Base-by-base conservation (phyloP, 1,140 invertebrate genomes). In the Myzus persicae region DNA sequence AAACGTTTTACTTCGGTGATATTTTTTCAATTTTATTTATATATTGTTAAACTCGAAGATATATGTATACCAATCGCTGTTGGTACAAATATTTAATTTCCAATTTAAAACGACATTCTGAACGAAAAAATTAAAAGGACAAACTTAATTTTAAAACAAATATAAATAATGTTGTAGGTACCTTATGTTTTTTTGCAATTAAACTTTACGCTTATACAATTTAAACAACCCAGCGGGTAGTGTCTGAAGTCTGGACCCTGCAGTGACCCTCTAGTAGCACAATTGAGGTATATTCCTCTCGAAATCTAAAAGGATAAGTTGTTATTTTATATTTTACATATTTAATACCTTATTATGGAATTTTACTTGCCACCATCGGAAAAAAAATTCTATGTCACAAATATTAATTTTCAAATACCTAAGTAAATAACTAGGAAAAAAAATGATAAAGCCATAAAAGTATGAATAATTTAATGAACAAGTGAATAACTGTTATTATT, bases 61-160 rank as follows among this genome's bases (percentile, higher is more conserved):
- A 31, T 18, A 48, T 11, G 4, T 59, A n/a, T 4, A n/a, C 31
- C 11, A 1, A 11, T 14, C 22, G n/a, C 59, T 9, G 31, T 67
- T n/a, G 31, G 31, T 67, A 14, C 11, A 67, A 67, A 67, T 67
- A 67, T 67, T 67, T n/a, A 14, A 67, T 67, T 67, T 67, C 11
- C 31, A 67, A n/a, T 67, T 67, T n/a, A 31, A 18, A 67, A 67
- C n/a, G 14, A n/a, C 31, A 67, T 67, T 67, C 59, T 18, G 31
- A 67, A 18, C 14, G 31, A n/a, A 76, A 76, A n/a, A 76, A 76
- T 76, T 1, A 76, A 76, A 76, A 76, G 59, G 14, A 76, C 59
- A n/a, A n/a, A 76, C 14, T 76, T 76, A 76, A n/a, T 76, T 76
- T 76, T 76, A 76, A 67, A 76, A 76, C 31, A 76, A 76, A 76